Evolutionary conservation across 2,797 vertebrate genomes (phyloP), one percentile per base, ranked within the genome.

Genomic region (Catharus ustulatus): DNA sequence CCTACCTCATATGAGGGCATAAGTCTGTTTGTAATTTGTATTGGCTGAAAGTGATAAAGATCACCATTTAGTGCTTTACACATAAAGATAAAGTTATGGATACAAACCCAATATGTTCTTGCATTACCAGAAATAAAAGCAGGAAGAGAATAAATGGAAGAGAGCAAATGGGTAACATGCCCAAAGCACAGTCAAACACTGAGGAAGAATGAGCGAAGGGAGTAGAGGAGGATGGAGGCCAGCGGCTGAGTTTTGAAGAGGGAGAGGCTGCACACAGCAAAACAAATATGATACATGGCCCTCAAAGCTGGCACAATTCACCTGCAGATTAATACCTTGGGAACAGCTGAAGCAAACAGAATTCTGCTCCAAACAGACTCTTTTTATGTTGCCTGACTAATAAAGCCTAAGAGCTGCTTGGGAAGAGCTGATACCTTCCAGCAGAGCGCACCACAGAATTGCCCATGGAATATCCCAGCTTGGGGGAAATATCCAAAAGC

Each of bases 101-200:
- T 59, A 34, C 14, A 64, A 87, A 38, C 10, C 8, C 0, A 22
- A 10, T 63, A 48, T 45, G 8, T 21, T n/a, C 16, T 63, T 90
- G n/a, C 11, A 49, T 29, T 71, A 17, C 11, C 26, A 68, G 52
- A 94, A 88, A 27, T 32, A 78, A 81, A 74, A 71, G 10, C 7
- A 81, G 32, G 57, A 84, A 26, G 3, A 9, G 32, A 74, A 59
- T 36, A 34, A 62, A 89, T 66, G 7, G 13, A 9, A 80, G 21
- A 67, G 5, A 59, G 1, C 1, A 51, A 58, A 45, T 5, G 2
- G 2, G 2, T 38, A 38, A 43, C 32, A 12, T 51, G 18, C 11
- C n/a, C 62, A 72, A 87, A 80, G 26, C 13, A 26, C 9, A 69
- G 20, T n/a, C 51, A 55, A 69, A 48, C 20, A 19, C 7, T 7